Conservation (phyloP, 2,888 invertebrate species). For the Cephus rjabovi region DNA sequence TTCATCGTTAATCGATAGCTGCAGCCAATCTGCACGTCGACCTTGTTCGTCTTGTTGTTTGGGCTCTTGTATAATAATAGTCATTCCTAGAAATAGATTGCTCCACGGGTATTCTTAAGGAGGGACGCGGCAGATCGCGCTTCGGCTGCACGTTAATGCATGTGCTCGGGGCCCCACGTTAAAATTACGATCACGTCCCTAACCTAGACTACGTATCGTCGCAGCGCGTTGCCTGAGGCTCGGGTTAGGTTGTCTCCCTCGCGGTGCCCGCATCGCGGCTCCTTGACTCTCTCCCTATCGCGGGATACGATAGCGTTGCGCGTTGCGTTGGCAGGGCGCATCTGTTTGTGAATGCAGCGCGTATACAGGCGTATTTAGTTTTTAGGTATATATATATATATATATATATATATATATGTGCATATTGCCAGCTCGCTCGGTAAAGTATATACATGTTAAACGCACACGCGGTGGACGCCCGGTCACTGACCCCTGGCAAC, state of each 20-base stretch:
- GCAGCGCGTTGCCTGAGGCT: slow-evolving; percentile 30
- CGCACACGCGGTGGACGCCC: slow-evolving; percentile 57
- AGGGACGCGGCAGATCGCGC: too few relatives aligned
- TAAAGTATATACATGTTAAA: slow-evolving; percentile 45
- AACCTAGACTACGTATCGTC: slow-evolving; percentile 51
- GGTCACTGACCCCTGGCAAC: slow-evolving; percentile 55
- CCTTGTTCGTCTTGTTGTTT: too few relatives aligned
- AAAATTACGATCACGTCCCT: slow-evolving; percentile 43
- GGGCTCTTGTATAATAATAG: too few relatives aligned
- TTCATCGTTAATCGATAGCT: too few relatives aligned
- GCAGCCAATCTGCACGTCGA: too few relatives aligned
- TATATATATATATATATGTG: too few relatives aligned
- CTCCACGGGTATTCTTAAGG: too few relatives aligned
- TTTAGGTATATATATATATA: slow-evolving; percentile 1
- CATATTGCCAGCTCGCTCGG: slow-evolving; percentile 23
- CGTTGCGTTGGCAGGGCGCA: slow-evolving; percentile 34
- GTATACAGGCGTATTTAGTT: slow-evolving; percentile 8
- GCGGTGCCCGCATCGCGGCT: slow-evolving; percentile 21
- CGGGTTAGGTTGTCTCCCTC: background rate
- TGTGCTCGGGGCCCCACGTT: slow-evolving; percentile 9
- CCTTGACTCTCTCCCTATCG: slow-evolving; percentile 19
- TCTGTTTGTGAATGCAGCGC: slow-evolving; percentile 23
- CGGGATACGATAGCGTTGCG: slow-evolving; percentile 38
- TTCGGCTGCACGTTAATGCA: too few relatives aligned
- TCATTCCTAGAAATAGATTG: too few relatives aligned